Evolutionary conservation across 2,797 vertebrate genomes (phyloP).

Genomic region (Selene dorsalis): DNA sequence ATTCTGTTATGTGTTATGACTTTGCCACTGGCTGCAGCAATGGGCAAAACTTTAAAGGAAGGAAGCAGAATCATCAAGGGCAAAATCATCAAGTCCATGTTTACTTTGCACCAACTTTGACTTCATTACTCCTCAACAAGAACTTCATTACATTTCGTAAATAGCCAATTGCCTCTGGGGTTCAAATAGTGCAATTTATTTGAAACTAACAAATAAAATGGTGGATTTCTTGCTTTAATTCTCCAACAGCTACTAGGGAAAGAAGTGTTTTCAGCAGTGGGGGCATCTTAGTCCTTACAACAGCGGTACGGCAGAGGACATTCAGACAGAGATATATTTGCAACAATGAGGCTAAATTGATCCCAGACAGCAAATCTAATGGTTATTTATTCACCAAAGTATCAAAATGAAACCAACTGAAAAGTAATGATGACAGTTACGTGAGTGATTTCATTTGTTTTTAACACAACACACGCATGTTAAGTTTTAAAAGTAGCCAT

Average conservation of each 20-base stretch:
- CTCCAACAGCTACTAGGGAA: neutral
- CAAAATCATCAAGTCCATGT: constrained; percentile 1
- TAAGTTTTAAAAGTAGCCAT: constrained; percentile 25
- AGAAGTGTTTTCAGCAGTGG: neutral
- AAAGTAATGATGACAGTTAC: neutral
- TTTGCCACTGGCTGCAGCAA: neutral
- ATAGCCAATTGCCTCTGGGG: constrained; percentile 22
- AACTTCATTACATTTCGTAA: constrained; percentile 15
- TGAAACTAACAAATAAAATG: constrained; percentile 30
- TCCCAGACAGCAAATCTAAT: neutral
- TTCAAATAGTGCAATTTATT: constrained; percentile 44
- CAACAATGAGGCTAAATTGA: neutral
- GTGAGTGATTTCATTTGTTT: constrained; percentile 2
- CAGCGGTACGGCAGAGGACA: neutral
- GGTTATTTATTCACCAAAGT: neutral
- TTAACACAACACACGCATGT: neutral
- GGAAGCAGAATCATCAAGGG: neutral
- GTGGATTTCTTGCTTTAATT: neutral
- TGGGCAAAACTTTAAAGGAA: neutral
- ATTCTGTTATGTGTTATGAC: neutral
- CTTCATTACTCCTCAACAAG: constrained; percentile 37
- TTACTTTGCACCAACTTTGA: constrained; percentile 12
- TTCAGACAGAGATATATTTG: neutral
- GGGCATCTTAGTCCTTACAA: neutral
- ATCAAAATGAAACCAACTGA: too few species aligned